These are phyloP conservation scores for Porites lobata DNA, from an alignment of 92 coral and sea anemone genomes.

Conservation along the genomic window DNA sequence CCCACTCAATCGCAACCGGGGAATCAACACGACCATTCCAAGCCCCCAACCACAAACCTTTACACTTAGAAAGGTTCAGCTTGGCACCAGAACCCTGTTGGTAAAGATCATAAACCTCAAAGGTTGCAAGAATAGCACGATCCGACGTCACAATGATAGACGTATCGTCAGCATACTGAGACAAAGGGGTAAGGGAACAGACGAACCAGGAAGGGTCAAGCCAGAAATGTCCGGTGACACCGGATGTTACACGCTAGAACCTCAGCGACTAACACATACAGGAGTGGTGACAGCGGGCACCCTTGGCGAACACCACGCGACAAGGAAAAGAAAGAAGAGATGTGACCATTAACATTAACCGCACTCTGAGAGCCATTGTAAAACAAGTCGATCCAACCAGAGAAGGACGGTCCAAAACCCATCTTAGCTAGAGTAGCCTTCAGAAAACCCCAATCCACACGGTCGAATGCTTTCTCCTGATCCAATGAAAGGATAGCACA, in stretches of 20 bases:
- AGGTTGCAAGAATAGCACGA: neutral
- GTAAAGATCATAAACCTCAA: neutral
- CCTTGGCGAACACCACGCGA: slow-evolving; percentile 48
- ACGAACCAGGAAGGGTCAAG: neutral
- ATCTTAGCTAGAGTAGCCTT: no score
- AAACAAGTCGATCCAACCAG: neutral
- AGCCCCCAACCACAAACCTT: slow-evolving; percentile 28
- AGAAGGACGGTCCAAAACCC: slow-evolving; percentile 44
- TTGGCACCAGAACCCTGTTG: slow-evolving; percentile 32
- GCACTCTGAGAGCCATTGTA: slow-evolving; percentile 6
- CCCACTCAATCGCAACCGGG: no score
- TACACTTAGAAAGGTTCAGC: slow-evolving; percentile 4
- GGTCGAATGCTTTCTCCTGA: no score
- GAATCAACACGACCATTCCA: neutral
- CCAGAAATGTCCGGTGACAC: slow-evolving; percentile 12
- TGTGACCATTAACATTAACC: slow-evolving; percentile 33
- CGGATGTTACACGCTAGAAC: slow-evolving; percentile 27
- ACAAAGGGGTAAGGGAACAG: no score
- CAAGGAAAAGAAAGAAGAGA: slow-evolving; percentile 10
- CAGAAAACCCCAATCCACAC: no score
- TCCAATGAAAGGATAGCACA: no score
- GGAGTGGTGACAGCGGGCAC: slow-evolving; percentile 5
- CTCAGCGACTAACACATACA: slow-evolving; percentile 1
- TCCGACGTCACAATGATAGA: no score
- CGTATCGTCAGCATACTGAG: no score